Percentiles rank a stretch among this genome's conserved stretches.
Conservation (phyloP, 1,140 invertebrate genomes). For the Pemphigus obesinymphae region DNA sequence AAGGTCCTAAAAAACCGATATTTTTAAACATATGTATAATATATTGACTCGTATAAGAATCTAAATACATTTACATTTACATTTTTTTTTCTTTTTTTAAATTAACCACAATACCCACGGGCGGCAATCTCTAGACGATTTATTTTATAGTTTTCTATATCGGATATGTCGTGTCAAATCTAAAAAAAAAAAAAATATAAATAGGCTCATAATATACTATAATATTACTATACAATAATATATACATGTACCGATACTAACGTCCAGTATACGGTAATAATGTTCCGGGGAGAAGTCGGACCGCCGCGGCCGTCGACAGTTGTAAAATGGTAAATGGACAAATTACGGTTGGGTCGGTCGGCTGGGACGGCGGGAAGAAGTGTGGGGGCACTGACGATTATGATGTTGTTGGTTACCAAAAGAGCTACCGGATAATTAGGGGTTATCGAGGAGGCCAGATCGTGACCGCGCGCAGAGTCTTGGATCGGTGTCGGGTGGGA, state of each 20-base stretch:
- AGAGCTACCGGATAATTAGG: slow-evolving; percentile 46
- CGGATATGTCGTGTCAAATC: no score
- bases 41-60: no score
- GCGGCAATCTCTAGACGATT: no score
- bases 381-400: slow-evolving; percentile 26
- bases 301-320: not conserved
- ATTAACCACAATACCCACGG: no score
- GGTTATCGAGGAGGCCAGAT: slow-evolving; percentile 33
- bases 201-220: not conserved
- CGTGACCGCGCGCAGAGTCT: not conserved
- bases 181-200: no score
- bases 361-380: slow-evolving; percentile 38
- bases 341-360: not conserved
- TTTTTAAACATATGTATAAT: no score
- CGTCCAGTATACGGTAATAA: not conserved
- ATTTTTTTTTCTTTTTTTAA: no score
- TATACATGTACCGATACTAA: not conserved
- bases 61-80: no score
- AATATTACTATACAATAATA: not conserved
- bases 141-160: not conserved
- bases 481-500: not conserved
- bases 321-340: slow-evolving; percentile 7
- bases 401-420: slow-evolving; percentile 45
- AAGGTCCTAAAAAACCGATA: no score
- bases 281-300: not conserved